Evolutionary conservation across 2,888 invertebrate genomes (phyloP), one percentile per base, ranked within the genome.

Genomic region (Apodemia duryi): DNA sequence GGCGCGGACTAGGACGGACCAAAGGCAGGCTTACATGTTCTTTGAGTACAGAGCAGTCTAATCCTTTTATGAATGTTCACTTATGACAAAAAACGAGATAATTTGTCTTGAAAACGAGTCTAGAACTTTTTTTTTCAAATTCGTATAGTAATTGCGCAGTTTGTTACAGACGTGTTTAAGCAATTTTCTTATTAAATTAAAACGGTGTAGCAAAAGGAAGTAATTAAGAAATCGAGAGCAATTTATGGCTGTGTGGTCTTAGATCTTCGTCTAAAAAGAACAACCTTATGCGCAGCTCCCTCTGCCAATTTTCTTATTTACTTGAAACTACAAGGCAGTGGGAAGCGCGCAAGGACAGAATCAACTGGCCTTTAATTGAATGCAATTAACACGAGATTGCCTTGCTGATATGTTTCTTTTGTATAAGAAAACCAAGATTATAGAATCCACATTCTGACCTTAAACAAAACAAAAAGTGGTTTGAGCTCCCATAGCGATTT

Each of bases 351-450:
- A 73, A 73, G 74, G 74, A 69, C 71, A 63, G 29, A 57, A 64
- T 69, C 73, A 77, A 80, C 77, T 77, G 75, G 69, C 67, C 64
- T 67, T 70, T 78, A 79, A 78, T 78, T 79, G 75, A 68, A 67
- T 46, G 69, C 70, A 76, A 77, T 77, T 71, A 73, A 72, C 74
- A 68, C 66, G 69, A 67, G 70, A 73, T 72, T 67, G 67, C 69
- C 68, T 71, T 63, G 70, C 65, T 67, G 68, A 71, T 73, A 70
- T 67, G 63, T 67, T 65, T 63, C 66, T 70, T 64, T 57, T 57
- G 57, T 57, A 57, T 57, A 57, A 38, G 64, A 61, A 61, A 51
- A 61, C 51, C 57, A 61, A 61, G 61, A 38, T 46, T 62, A 62
- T 49, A 41, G 61, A 65, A 61, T 65, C 51, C 28, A 65, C 29